Evolutionary conservation across 2,113 vertebrate species (phyloP).

Genomic region (Caranx melampygus): DNA sequence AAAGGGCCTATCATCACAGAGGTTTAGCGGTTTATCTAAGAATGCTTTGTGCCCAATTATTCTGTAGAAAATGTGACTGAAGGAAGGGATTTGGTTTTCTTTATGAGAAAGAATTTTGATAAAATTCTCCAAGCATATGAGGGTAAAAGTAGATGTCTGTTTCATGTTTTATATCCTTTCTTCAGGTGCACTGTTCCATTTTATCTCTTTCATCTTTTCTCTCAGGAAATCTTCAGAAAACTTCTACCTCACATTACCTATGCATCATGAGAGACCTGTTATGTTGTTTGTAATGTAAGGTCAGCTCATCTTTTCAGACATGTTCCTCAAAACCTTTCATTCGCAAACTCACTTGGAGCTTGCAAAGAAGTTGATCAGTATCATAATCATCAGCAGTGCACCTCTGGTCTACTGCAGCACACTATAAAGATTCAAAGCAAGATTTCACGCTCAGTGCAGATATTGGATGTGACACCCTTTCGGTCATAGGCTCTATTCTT

Average conservation of each 20-base stretch:
- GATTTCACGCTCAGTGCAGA: conserved; percentile 22
- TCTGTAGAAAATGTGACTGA: not conserved
- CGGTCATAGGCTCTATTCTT: conserved; percentile 6
- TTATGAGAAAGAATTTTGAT: conserved; percentile 6
- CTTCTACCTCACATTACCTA: not conserved
- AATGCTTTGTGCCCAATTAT: conserved; percentile 2
- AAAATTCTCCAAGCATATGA: not conserved
- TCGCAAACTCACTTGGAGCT: conserved; percentile 10
- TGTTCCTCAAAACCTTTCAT: not conserved
- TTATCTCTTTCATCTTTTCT: conserved; percentile 26
- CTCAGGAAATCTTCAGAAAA: not conserved
- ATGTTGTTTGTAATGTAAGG: conserved; percentile 21
- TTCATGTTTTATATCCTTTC: conserved; percentile 27
- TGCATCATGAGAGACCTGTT: not conserved
- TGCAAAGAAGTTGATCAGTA: not conserved
- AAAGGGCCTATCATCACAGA: not conserved
- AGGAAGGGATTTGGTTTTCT: conserved; percentile 17
- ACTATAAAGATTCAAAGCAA: conserved; percentile 30
- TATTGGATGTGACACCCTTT: conserved; percentile 20
- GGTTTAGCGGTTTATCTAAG: not conserved
- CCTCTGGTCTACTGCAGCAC: conserved; percentile 17
- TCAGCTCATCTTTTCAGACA: not conserved
- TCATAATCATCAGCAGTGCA: conserved; percentile 9
- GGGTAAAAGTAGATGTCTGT: conserved; percentile 18
- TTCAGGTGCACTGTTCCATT: conserved; percentile 16